Conservation (phyloP, 2,888 invertebrate species). For the Ornithoptera priamus region DNA sequence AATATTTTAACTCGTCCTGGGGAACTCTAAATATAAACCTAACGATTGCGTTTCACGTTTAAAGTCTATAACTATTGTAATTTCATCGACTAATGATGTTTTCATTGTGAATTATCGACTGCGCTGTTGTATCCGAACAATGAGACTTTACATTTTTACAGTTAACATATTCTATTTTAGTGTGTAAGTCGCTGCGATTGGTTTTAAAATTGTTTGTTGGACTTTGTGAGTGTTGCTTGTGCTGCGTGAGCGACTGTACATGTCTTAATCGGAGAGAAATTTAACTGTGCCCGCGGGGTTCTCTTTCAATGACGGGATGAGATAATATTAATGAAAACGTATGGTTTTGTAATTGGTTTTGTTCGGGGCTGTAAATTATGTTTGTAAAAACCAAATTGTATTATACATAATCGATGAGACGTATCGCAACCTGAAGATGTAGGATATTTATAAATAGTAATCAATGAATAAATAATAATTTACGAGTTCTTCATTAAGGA, state of each 20-base stretch:
- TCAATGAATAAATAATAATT: too few relatives aligned
- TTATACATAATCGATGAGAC: too few relatives aligned
- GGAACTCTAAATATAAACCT: conserved; percentile 43
- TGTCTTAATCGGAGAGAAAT: conserved; percentile 44
- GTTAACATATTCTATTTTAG: conserved; percentile 5
- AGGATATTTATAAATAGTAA: too few relatives aligned
- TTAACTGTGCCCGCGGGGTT: conserved; percentile 42
- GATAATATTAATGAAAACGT: conserved; percentile 54
- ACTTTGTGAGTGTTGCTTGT: conserved; percentile 16
- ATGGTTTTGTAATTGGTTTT: conserved; percentile 46
- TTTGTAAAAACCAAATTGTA: too few relatives aligned
- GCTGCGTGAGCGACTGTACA: conserved; percentile 27
- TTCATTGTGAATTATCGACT: conserved; percentile 48
- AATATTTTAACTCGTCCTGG: conserved; percentile 29
- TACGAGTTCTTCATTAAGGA: too few relatives aligned
- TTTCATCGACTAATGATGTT: conserved; percentile 43
- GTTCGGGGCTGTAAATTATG: neutral
- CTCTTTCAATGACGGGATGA: conserved; percentile 37
- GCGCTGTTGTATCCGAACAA: conserved; percentile 20
- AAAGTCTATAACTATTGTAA: conserved; percentile 37
- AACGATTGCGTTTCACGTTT: conserved; percentile 43
- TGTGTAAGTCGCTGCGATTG: conserved; percentile 2
- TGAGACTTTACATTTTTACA: neutral
- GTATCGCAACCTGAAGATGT: too few relatives aligned
- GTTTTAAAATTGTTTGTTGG: conserved; percentile 24